These are phyloP conservation scores for Hippocampus abdominalis DNA, from an alignment of 2,113 vertebrate species.

Conservation along the genomic window DNA sequence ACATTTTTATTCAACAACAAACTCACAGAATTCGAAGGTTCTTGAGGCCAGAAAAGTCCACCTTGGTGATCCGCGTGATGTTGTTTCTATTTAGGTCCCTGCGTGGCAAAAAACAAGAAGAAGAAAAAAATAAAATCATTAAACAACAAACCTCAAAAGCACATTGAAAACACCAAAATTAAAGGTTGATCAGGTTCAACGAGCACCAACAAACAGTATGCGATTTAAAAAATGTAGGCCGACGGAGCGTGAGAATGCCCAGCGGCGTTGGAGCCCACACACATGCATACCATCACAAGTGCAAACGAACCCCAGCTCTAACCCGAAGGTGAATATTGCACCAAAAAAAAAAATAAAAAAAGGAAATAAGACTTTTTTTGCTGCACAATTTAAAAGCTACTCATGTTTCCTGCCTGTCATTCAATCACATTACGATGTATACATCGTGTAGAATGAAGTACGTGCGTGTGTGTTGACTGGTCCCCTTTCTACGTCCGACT, in stretches of 20 bases:
- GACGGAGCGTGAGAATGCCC: constrained; percentile 43
- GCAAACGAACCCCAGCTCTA: constrained; percentile 15
- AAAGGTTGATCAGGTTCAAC: not conserved
- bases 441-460: constrained; percentile 48
- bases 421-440: constrained; percentile 59
- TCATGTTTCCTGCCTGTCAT: constrained; percentile 60
- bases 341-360: constrained; percentile 20
- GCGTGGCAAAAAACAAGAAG: constrained; percentile 23
- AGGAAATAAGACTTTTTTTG: constrained; percentile 48
- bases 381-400: constrained; percentile 55
- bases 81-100: constrained; percentile 98
- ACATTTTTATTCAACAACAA: not conserved
- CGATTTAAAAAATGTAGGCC: constrained; percentile 16
- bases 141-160: not conserved
- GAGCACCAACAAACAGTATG: not conserved
- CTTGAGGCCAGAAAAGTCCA: constrained; percentile 89
- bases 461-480: constrained; percentile 23
- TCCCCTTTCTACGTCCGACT: constrained; percentile 45
- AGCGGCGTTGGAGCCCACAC: constrained; percentile 22
- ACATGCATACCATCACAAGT: constrained; percentile 12
- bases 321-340: not conserved
- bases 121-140: constrained; percentile 12
- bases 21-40: constrained; percentile 97
- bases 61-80: constrained; percentile 93
- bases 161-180: not conserved